Evolutionary conservation across 2,113 vertebrate species (phyloP).

Genomic region (Chamaea fasciata): DNA sequence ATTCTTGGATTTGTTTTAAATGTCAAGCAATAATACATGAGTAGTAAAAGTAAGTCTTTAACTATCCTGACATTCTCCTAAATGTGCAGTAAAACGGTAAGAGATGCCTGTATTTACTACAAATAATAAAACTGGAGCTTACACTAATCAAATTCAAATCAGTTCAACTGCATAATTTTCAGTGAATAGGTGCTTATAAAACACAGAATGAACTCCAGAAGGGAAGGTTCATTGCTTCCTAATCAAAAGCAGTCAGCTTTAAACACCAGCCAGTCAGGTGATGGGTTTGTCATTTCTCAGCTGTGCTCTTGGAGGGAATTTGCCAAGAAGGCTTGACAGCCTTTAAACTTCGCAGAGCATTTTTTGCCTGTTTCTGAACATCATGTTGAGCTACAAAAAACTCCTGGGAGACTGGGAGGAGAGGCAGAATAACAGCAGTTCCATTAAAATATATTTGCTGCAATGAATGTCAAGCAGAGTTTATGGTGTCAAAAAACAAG

Average conservation of each 20-base stretch:
- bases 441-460: conserved; percentile 26
- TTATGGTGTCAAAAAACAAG: not conserved
- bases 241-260: conserved; percentile 54
- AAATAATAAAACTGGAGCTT: conserved; percentile 46
- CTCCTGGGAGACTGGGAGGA: not conserved
- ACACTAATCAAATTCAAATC: conserved; percentile 52
- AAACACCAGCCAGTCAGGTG: conserved; percentile 58
- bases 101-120: conserved; percentile 27
- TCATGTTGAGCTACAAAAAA: conserved; percentile 5
- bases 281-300: conserved; percentile 47
- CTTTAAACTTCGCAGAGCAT: conserved; percentile 26
- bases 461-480: not conserved
- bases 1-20: not conserved
- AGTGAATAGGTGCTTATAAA: conserved; percentile 47
- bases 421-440: not conserved
- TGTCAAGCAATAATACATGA: not conserved
- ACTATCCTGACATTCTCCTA: conserved; percentile 8
- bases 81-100: not conserved
- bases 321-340: conserved; percentile 39
- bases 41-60: conserved; percentile 31
- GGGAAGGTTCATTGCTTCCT: conserved; percentile 39
- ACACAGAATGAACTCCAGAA: conserved; percentile 41
- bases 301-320: conserved; percentile 10
- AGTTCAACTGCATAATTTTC: conserved; percentile 29
- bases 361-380: conserved; percentile 18